A percentile compares a stretch with the other conserved stretches of the same genome.
Conservation (phyloP, 2,113 vertebrate genomes). For the Arvicanthis niloticus region DNA sequence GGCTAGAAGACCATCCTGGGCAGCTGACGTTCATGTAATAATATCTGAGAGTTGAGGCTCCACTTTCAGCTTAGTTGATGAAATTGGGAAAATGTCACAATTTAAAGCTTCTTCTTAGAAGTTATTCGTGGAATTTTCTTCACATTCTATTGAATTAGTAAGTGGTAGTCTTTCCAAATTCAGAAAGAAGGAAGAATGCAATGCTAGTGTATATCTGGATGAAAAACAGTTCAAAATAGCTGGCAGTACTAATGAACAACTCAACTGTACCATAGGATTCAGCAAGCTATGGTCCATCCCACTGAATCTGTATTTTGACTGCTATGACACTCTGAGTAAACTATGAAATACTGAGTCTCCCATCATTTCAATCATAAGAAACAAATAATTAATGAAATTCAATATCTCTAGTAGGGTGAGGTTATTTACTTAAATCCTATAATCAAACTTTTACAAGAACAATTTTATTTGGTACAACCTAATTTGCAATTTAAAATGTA, state of each 20-base stretch:
- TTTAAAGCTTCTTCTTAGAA: not conserved
- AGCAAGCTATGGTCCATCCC: not conserved
- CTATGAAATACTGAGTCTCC: not conserved
- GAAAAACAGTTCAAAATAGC: not conserved
- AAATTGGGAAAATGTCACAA: not conserved
- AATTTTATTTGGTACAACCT: not conserved
- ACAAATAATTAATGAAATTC: not conserved
- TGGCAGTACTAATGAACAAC: not conserved
- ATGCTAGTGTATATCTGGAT: not conserved
- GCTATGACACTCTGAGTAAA: not conserved
- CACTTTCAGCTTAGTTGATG: not conserved
- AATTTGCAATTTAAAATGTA: not conserved
- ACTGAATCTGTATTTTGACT: not conserved
- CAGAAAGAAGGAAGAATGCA: not conserved
- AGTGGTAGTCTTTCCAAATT: not conserved
- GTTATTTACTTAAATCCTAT: not conserved
- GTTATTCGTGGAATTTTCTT: not conserved
- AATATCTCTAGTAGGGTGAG: not conserved
- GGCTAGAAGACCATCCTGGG: not conserved
- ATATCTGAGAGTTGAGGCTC: rapidly evolving
- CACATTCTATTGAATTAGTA: not conserved
- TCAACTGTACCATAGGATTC: rapidly evolving
- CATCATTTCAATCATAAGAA: not conserved
- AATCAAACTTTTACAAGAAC: not conserved
- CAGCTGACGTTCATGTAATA: rapidly evolving